Evolutionary conservation across 30 jellyfish, hydroid and myxozoan species (phyloP).

Genomic region (Morbakka virulenta): DNA sequence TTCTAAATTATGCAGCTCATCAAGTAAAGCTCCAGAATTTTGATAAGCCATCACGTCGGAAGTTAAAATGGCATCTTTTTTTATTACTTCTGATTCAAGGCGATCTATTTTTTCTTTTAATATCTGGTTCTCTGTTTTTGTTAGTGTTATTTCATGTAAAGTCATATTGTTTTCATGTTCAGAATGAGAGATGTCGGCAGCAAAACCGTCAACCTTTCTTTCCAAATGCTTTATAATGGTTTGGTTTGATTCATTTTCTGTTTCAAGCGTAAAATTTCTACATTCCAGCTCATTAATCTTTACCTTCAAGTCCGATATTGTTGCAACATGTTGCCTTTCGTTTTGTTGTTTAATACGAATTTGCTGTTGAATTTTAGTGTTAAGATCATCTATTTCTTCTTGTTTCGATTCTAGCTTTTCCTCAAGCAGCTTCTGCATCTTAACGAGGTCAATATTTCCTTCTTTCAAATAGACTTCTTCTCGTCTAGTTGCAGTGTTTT

Average conservation of each 20-base stretch:
- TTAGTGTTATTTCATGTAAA: slow-evolving; percentile 16
- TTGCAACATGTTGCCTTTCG: too few species aligned
- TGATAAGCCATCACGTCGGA: slow-evolving; percentile 13
- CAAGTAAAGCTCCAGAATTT: slow-evolving; percentile 47
- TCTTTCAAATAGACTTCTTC: too few species aligned
- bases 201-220: neutral
- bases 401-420: too few species aligned
- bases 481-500: too few species aligned
- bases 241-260: slow-evolving; percentile 67
- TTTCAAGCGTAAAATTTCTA: slow-evolving; percentile 41
- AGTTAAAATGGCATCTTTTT: slow-evolving; percentile 10
- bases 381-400: too few species aligned
- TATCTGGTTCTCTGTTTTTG: too few species aligned
- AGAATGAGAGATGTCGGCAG: neutral
- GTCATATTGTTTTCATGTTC: slow-evolving; percentile 5
- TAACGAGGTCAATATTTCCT: too few species aligned
- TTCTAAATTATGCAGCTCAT: slow-evolving; percentile 41
- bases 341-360: too few species aligned
- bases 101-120: slow-evolving; percentile 16
- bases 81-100: neutral
- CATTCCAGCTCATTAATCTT: slow-evolving; percentile 36
- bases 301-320: too few species aligned
- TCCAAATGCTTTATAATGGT: slow-evolving; percentile 55
- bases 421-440: too few species aligned
- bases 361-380: too few species aligned